Base-by-base conservation (phyloP, 1,140 invertebrate species). In the Dermatophagoides farinae region DNA sequence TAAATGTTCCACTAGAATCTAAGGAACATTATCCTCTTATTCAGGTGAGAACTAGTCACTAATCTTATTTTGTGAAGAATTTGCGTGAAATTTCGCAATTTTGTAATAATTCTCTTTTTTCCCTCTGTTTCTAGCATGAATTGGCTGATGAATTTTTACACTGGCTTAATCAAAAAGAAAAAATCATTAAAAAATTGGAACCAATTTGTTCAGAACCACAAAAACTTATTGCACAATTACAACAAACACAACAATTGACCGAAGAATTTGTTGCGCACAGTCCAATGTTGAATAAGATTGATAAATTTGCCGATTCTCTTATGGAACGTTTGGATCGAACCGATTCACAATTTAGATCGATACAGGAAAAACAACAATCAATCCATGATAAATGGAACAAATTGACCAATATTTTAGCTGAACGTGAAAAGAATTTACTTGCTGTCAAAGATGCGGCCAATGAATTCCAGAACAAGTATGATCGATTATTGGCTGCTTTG, bases 121-220 rank as follows among this genome's bases (percentile, higher is more conserved):
- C 53, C 5, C 12, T 6, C 25, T 4, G 57, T n/a, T n/a, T n/a
- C n/a, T 37, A 59, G 57, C 59, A 59, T 23, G 57, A 59, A 59
- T 12, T 59, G 11, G 12, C 57, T n/a, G 54, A 59, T n/a, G 20
- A 58, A 22, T 38, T 59, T 16, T 59, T 59, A 51, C 53, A 38
- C 5, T 59, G 57, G 57, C 16, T 59, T 1, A 37, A 5, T 14
- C 57, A 59, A 23, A 59, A 59, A 23, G 57, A 59, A 54, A 14
- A 38, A 37, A 51, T 59, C 22, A 59, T 59, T 23, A 9, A 4
- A 5, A 38, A 59, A 11, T 37, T 59, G 49, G 57, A 38, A 46
- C 57, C 57, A 37, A 59, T 59, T 23, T 59, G 57, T 54, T 59
- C 57, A 4, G 57, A 59, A 23, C 57, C 57, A 38, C 12, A 38